These are phyloP conservation scores for Neopipo cinnamomea DNA, from an alignment of 2,113 vertebrate species.

Conservation along the genomic window DNA sequence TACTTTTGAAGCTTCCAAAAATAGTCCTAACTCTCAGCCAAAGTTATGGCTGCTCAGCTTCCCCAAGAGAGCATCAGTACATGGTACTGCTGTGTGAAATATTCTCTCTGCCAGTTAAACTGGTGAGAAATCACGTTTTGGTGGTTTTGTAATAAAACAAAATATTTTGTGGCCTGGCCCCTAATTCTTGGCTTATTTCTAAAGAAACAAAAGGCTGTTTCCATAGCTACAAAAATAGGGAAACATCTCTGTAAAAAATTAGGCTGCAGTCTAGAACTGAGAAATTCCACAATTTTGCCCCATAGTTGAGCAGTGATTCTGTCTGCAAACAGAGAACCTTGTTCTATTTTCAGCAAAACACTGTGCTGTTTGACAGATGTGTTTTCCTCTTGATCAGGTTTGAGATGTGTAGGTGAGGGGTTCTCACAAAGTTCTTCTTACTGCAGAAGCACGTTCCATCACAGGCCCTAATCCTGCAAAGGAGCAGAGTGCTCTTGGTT, in stretches of 20 bases:
- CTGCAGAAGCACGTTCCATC: neutral
- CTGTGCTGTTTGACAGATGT: neutral
- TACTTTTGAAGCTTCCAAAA: constrained; percentile 54
- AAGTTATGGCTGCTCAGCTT: constrained; percentile 47
- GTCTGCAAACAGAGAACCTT: neutral
- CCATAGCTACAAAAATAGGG: constrained; percentile 19
- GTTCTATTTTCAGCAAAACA: neutral
- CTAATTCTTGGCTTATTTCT: constrained; percentile 39
- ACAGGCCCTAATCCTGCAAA: neutral
- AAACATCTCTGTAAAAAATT: constrained; percentile 20
- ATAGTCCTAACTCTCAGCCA: constrained; percentile 44
- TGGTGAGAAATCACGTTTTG: constrained; percentile 58
- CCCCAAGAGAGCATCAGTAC: constrained; percentile 33
- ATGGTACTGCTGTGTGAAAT: constrained; percentile 29
- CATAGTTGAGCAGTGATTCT: neutral
- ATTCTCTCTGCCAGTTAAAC: constrained; percentile 28
- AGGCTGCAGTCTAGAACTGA: neutral
- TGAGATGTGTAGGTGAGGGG: neutral
- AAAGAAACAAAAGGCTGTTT: constrained; percentile 35
- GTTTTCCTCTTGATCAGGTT: neutral
- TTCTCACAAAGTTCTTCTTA: neutral
- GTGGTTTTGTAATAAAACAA: constrained; percentile 60
- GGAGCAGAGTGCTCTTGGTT: neutral
- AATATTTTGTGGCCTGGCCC: constrained; percentile 49
- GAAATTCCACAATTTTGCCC: constrained; percentile 5